Conservation (phyloP, 2,113 vertebrate species). For the Cryptomyrus ogoouensis region DNA sequence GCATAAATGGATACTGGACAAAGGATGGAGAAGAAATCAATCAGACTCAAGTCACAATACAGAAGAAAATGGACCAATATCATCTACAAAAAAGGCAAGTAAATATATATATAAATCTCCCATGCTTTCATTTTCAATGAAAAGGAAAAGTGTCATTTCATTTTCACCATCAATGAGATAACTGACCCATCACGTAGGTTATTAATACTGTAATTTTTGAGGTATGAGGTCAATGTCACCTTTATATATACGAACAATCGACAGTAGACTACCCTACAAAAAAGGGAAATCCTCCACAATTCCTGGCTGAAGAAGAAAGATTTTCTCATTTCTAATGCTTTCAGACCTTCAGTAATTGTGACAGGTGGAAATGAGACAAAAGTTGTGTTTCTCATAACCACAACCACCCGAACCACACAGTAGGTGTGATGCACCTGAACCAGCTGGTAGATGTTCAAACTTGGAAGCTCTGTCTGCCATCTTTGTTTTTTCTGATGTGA, state of each 20-base stretch:
- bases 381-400: neutral
- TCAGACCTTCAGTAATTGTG: neutral
- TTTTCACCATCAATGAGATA: neutral
- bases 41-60: neutral
- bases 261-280: neutral
- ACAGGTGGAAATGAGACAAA: neutral
- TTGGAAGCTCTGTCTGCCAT: neutral
- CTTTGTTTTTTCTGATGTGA: neutral
- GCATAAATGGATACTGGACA: conserved; percentile 1
- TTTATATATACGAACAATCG: neutral
- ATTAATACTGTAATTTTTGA: neutral
- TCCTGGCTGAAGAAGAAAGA: neutral
- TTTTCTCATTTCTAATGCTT: neutral
- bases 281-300: neutral
- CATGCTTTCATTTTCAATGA: neutral
- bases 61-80: neutral
- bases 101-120: neutral
- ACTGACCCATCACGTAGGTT: neutral
- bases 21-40: neutral
- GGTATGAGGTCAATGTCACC: neutral
- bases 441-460: neutral
- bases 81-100: conserved; percentile 1
- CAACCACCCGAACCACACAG: neutral
- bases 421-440: neutral
- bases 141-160: neutral